Base-by-base conservation (phyloP, 2,888 invertebrate species). In the Scaptomyza flava region DNA sequence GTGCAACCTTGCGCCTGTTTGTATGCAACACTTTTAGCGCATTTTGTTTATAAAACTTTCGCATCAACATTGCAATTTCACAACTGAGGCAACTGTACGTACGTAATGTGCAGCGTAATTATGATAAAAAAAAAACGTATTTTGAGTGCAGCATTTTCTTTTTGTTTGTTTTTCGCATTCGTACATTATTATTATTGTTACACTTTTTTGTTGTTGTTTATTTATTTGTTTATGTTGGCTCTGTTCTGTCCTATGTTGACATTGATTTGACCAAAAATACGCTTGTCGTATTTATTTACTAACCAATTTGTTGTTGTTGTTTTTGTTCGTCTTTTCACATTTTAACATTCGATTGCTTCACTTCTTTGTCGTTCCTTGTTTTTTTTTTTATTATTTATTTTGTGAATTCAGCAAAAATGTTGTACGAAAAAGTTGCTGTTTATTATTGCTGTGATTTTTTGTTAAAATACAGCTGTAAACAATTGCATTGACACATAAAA, bases 401-500 rank as follows among this genome's bases (percentile, higher is more conserved):
- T 80, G 83, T 77, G 57, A 66, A 80, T 68, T 80, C 84, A 73
- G 81, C 77, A 12, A 68, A 62, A 81, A 76, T 46, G 3, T 23
- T 23, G 23, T 23, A 23, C 23, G 4, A 6, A 9, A 20, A 0
- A 27, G 12, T 50, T 42, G 20, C 51, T 33, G 9, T 63, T 56
- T 66, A 66, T 81, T 84, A 68, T 50, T 23, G 54, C 33, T 85
- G 86, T 83, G 81, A 83, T 46, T 72, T 85, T 68, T 2, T 56
- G 62, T 38, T 38, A 74, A 85, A 83, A 68, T 83, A 83, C 82
- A 83, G 77, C 77, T 83, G 82, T 83, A 85, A 79, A 83, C 87
- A 83, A 74, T 79, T 81, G 77, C 86, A 83, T 77, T 77, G 77
- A 79, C 85, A 84, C 59, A 84, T 54, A 85, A 68, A 84, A 84